Evolutionary conservation across 2,888 invertebrate genomes (phyloP).

Genomic region (Pristionchus japonicus): DNA sequence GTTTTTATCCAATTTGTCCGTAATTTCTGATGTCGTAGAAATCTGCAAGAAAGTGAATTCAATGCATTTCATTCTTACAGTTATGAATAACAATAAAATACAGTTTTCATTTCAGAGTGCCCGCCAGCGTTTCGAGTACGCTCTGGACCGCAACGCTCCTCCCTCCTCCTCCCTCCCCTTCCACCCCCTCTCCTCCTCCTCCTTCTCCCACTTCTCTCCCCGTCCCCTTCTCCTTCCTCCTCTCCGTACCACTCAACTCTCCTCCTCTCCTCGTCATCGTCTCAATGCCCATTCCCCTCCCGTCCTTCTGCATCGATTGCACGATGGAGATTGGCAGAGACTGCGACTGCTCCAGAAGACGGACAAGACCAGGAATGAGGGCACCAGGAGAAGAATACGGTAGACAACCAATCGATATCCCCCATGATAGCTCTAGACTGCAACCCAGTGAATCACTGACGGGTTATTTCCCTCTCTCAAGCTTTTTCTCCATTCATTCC

Average conservation of each 20-base stretch:
- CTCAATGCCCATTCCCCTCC: slow-evolving; percentile 14
- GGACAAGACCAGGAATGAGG: background rate
- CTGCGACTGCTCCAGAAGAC: background rate
- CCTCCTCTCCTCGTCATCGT: background rate
- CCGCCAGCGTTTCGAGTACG: background rate
- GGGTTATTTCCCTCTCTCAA: slow-evolving; percentile 14
- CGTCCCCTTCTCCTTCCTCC: slow-evolving; percentile 15
- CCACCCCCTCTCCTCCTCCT: background rate
- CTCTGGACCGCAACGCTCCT: background rate
- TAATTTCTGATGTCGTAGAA: too few relatives aligned
- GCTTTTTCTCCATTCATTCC: background rate
- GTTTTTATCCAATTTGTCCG: too few relatives aligned
- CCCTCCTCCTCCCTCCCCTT: background rate
- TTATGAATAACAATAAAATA: too few relatives aligned
- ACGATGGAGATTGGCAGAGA: slow-evolving; percentile 6
- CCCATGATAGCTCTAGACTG: background rate
- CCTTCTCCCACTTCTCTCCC: slow-evolving; percentile 20
- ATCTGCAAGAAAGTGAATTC: too few relatives aligned
- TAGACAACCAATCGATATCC: background rate
- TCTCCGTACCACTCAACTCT: slow-evolving; percentile 21
- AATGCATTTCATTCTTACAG: too few relatives aligned
- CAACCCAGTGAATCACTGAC: slow-evolving; percentile 12
- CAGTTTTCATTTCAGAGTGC: background rate
- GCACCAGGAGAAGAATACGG: background rate
- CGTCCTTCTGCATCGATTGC: background rate